These are phyloP conservation scores for Acronicta alni DNA, from an alignment of 2,888 invertebrate species.

Conservation along the genomic window DNA sequence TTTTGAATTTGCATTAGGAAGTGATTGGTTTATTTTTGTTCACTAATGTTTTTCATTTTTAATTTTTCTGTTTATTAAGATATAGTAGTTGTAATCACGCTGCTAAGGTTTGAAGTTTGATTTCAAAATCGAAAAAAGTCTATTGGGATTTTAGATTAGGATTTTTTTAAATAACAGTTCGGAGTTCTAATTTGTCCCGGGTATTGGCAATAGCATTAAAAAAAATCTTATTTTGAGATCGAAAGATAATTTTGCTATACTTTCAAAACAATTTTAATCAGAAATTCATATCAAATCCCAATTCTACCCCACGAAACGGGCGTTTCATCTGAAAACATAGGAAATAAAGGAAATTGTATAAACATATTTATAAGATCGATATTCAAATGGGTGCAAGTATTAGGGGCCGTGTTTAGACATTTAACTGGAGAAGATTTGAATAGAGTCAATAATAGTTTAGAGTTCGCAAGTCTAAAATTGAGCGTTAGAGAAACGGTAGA, in stretches of 20 bases:
- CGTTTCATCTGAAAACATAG: slow-evolving; percentile 38
- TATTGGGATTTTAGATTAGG: too few species aligned
- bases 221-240: too few species aligned
- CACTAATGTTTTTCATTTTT: too few species aligned
- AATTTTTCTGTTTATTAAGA: too few species aligned
- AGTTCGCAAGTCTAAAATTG: slow-evolving; percentile 18
- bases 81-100: too few species aligned
- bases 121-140: too few species aligned
- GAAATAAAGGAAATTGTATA: slow-evolving; percentile 51
- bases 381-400: slow-evolving; percentile 70
- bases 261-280: slow-evolving; percentile 14
- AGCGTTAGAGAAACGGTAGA: slow-evolving; percentile 3
- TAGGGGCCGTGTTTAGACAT: slow-evolving; percentile 54
- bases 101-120: too few species aligned
- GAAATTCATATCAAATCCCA: slow-evolving; percentile 23
- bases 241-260: neutral
- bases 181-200: too few species aligned
- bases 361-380: slow-evolving; percentile 67
- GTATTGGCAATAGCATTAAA: too few species aligned
- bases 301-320: slow-evolving; percentile 14
- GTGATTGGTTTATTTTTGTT: too few species aligned
- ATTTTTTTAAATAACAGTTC: too few species aligned
- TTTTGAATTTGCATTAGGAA: too few species aligned
- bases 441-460: slow-evolving; percentile 48
- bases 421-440: slow-evolving; percentile 50